Evolutionary conservation across 2,797 vertebrate genomes (phyloP).

Genomic region (Aldrovandia affinis): DNA sequence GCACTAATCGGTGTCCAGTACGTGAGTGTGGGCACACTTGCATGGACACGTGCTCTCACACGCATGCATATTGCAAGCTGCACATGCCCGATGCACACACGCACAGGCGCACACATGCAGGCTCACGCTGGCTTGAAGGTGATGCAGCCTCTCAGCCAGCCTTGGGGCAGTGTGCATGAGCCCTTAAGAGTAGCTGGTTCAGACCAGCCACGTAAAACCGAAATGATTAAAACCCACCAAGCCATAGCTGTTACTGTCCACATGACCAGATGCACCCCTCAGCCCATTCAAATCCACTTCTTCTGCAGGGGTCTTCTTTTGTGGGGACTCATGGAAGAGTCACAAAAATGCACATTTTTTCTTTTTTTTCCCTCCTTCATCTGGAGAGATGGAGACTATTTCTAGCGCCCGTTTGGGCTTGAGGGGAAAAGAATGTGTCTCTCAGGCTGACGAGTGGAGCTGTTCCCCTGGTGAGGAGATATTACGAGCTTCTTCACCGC

Average conservation of each 20-base stretch:
- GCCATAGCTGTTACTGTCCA: background rate
- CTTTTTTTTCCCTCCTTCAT: background rate
- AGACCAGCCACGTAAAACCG: slow-evolving; percentile 4
- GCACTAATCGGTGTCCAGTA: background rate
- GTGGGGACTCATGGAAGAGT: background rate
- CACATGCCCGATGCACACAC: background rate
- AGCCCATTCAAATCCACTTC: background rate
- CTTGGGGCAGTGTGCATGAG: slow-evolving; percentile 10
- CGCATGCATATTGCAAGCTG: background rate
- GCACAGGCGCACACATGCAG: background rate
- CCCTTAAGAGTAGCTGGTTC: background rate
- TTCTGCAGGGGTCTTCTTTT: background rate
- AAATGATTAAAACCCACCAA: slow-evolving; percentile 14
- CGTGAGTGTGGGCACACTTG: too few relatives aligned
- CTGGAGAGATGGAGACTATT: slow-evolving; percentile 18
- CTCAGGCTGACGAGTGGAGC: slow-evolving; percentile 53
- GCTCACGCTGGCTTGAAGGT: slow-evolving; percentile 21
- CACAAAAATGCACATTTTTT: background rate
- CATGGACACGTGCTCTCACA: too few relatives aligned
- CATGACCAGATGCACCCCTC: background rate
- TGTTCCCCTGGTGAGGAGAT: slow-evolving; percentile 56
- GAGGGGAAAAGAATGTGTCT: slow-evolving; percentile 45
- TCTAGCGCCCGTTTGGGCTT: slow-evolving; percentile 23
- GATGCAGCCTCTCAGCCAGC: slow-evolving; percentile 13
- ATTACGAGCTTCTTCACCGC: slow-evolving; percentile 44